Evolutionary conservation across 2,888 invertebrate genomes (phyloP).

Genomic region (Agrilus mali): DNA sequence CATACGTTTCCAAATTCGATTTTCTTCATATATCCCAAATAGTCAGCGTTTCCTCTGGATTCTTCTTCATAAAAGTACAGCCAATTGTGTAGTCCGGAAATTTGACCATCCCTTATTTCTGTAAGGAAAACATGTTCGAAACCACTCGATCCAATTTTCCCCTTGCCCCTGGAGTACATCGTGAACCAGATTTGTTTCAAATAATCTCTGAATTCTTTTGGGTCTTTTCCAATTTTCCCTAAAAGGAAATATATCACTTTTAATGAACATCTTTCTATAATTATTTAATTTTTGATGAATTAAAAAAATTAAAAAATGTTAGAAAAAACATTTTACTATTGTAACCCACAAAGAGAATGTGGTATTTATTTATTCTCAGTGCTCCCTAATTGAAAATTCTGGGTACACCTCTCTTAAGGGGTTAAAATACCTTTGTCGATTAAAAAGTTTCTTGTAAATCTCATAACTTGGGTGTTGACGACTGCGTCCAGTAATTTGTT

Average conservation of each 20-base stretch:
- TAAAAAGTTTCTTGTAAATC: constrained; percentile 54
- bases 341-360: too few relatives aligned
- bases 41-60: constrained; percentile 53
- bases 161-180: constrained; percentile 67
- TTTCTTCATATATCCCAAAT: constrained; percentile 67
- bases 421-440: constrained; percentile 37
- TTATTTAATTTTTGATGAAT: neutral
- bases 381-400: neutral
- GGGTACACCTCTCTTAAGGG: neutral
- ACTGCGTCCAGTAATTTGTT: constrained; percentile 67
- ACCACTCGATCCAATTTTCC: constrained; percentile 74
- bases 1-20: constrained; percentile 58
- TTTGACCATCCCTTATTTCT: constrained; percentile 66
- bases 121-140: constrained; percentile 89
- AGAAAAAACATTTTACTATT: too few relatives aligned
- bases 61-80: constrained; percentile 73
- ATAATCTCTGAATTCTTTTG: constrained; percentile 57
- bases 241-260: constrained; percentile 15
- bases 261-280: too few relatives aligned
- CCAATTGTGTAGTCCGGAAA: constrained; percentile 87
- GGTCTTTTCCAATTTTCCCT: constrained; percentile 51
- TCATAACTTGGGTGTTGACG: constrained; percentile 64
- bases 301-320: too few relatives aligned
- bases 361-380: too few relatives aligned
- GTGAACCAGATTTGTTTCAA: constrained; percentile 67